Conservation (phyloP, 2,113 vertebrate genomes). For the Mastomys natalensis region DNA sequence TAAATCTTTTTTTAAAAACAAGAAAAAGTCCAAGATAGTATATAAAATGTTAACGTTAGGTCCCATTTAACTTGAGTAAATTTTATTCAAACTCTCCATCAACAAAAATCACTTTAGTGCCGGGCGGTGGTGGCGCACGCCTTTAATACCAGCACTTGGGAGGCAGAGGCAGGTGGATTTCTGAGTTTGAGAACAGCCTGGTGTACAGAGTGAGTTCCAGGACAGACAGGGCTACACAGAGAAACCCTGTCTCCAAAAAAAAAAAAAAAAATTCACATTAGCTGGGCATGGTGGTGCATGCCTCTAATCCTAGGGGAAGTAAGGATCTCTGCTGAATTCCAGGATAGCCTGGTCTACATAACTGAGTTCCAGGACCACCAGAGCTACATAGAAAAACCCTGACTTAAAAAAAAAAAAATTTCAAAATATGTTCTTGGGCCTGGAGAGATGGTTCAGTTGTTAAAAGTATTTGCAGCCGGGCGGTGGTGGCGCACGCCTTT, state of each 20-base stretch:
- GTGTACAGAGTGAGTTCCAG: too few species aligned
- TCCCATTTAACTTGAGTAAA: not conserved
- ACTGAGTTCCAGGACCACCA: not conserved
- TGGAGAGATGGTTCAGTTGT: not conserved
- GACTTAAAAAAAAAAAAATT: not conserved
- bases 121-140: not conserved
- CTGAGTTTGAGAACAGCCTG: too few species aligned
- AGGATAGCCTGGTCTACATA: not conserved
- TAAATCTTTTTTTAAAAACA: not conserved
- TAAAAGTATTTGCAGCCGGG: not conserved
- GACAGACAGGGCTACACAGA: too few species aligned
- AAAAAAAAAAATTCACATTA: too few species aligned
- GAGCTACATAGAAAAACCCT: not conserved
- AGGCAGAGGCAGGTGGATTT: too few species aligned
- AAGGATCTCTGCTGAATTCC: not conserved
- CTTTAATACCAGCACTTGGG: too few species aligned
- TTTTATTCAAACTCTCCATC: slow-evolving; percentile 32
- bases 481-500: too few species aligned
- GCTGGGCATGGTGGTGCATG: not conserved
- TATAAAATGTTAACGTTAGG: slow-evolving; percentile 25
- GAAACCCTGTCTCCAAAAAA: too few species aligned
- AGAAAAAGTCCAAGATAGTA: not conserved
- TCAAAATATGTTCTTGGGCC: not conserved
- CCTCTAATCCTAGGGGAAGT: not conserved
- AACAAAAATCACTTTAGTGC: slow-evolving; percentile 15